Conservation (phyloP, 2,113 vertebrate species). For the Mus spicilegus region DNA sequence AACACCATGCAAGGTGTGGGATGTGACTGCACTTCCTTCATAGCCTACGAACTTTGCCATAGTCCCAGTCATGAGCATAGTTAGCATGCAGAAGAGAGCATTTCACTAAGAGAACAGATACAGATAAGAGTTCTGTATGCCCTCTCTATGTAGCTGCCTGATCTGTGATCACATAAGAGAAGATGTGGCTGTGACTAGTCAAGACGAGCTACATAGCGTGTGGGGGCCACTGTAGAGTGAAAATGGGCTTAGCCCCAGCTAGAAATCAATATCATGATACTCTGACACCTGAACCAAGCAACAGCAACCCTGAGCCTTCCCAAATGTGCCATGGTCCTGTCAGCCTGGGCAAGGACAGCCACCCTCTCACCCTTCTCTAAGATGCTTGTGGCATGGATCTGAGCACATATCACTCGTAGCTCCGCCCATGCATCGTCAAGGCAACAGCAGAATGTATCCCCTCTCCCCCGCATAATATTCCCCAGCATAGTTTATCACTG, state of each 20-base stretch:
- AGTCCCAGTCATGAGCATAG: background rate
- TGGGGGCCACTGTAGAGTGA: background rate
- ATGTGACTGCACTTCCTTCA: background rate
- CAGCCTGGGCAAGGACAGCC: background rate
- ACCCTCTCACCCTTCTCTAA: too few relatives aligned
- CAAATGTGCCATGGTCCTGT: fast-evolving
- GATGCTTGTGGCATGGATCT: background rate
- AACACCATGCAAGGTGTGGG: background rate
- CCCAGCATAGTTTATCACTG: background rate
- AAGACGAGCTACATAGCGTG: background rate
- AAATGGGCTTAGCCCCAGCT: background rate
- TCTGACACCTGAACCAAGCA: too few relatives aligned
- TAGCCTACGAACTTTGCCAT: background rate
- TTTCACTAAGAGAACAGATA: slow-evolving; percentile 34
- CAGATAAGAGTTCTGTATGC: background rate
- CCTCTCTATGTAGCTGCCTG: background rate
- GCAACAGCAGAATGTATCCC: background rate
- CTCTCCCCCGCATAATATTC: background rate
- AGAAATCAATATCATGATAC: background rate
- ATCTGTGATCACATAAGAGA: background rate
- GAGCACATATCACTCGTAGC: background rate
- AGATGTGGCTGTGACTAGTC: background rate
- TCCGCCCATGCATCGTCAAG: background rate
- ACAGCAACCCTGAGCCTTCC: background rate
- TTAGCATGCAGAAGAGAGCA: background rate